Evolutionary conservation across 2,113 vertebrate species (phyloP), one percentile per base, ranked within the genome.

Genomic region (Myrmecobius fasciatus): DNA sequence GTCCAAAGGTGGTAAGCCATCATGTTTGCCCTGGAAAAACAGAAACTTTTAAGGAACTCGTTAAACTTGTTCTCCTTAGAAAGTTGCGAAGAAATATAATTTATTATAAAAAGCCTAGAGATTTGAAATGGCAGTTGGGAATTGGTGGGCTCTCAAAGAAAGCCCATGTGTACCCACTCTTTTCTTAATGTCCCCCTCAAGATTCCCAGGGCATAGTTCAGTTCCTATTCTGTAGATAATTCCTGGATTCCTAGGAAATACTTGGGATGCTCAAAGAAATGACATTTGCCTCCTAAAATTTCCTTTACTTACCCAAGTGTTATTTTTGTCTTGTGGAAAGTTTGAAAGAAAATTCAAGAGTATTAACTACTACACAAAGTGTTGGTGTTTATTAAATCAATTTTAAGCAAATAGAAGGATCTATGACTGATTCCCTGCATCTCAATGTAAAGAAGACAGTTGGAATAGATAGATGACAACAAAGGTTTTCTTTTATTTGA

Each of bases 21-120:
- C 49, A 75, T 92, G 17, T 92, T 92, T 51, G 60, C 43, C 91
- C 67, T 92, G 36, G 31, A 67, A 92, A 91, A 91, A 54, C 53
- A 83, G 54, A 51, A 17, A 52, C 54, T 52, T 92, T 83, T 92
- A 75, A 83, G 67, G 36, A 52, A 92, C 28, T 25, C 8, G n/a
- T 92, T 83, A 48, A 52, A n/a, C 31, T 46, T 25, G 31, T 49
- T 92, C 48, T 75, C 54, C 31, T 75, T 75, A 24, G 90, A 43
- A 43, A 48, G 24, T 25, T 75, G 17, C 14, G 17, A 52, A 52
- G 49, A 51, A 51, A 31, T 67, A 25, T 75, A 20, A 83, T 20
- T n/a, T 83, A n/a, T 6, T 83, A 17, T 43, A 83, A 83, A 83
- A 83, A 83, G 17, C n/a, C 56, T 36, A 25, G 20, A 67, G 47